Percentiles rank a stretch among this genome's conserved stretches.
phyloP scores from a whole-genome alignment of 2,888 invertebrate genomes.

The Griposia aprilina region DNA sequence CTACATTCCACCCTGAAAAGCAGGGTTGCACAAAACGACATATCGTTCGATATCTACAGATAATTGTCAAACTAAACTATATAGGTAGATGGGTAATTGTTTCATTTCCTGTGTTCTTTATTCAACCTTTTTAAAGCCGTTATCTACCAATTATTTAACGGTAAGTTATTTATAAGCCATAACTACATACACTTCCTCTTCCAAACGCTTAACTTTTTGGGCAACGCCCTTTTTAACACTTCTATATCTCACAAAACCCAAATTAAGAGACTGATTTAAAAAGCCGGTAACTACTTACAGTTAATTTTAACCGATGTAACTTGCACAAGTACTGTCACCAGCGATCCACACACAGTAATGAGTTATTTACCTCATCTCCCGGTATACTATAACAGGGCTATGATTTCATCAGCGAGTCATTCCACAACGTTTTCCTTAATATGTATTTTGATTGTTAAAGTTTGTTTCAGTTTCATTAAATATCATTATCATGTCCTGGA shows the following conservation, averaged over 20 bases:
- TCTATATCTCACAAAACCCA: not conserved
- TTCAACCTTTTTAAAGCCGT: not conserved
- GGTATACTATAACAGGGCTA: slow-evolving; percentile 27
- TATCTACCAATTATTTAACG: not conserved
- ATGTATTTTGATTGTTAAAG: slow-evolving; percentile 28
- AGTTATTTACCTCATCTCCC: slow-evolving; percentile 27
- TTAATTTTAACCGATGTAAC: slow-evolving; percentile 19
- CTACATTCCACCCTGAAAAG: not conserved
- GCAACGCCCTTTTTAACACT: not conserved
- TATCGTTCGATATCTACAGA: not conserved
- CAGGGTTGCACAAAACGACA: not conserved
- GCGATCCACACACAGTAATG: slow-evolving; percentile 27
- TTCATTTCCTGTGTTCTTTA: not conserved
- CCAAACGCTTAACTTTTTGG: not conserved
- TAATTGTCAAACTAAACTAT: not conserved
- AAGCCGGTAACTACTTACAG: slow-evolving; percentile 47
- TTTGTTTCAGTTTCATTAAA: slow-evolving; percentile 19
- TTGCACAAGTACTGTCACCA: slow-evolving; percentile 19
- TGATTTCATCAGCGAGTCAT: slow-evolving; percentile 63
- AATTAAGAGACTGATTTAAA: not conserved
- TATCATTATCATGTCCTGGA: not conserved
- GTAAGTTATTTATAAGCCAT: not conserved
- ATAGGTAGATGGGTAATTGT: not conserved
- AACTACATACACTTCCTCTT: not conserved
- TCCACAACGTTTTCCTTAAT: slow-evolving; percentile 62